A percentile compares a stretch with the other conserved stretches of the same genome.
Evolutionary conservation across 2,888 invertebrate genomes (phyloP).

Genomic region (Galeopsomyia nigrocyanea): DNA sequence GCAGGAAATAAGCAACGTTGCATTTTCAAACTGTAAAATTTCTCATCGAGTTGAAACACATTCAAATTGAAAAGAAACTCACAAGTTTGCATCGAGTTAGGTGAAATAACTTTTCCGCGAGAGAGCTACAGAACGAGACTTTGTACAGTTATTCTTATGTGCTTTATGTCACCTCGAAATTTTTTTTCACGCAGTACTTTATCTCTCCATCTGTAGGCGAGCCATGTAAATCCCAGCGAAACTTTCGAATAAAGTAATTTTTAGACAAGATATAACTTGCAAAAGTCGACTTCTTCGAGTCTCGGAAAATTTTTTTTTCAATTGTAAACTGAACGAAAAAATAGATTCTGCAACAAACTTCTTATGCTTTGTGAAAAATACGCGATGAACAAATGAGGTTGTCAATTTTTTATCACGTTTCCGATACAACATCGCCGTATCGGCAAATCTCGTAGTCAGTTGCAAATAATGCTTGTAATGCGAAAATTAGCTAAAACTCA

Average conservation of each 20-base stretch:
- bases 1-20: neutral
- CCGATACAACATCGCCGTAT: no score
- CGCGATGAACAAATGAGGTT: no score
- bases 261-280: conserved; percentile 4
- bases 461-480: no score
- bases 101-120: no score
- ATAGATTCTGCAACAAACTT: neutral
- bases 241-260: conserved; percentile 28
- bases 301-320: neutral
- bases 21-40: conserved; percentile 11
- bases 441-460: no score
- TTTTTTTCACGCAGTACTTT: conserved; percentile 34
- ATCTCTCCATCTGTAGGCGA: conserved; percentile 19
- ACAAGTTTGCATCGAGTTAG: no score
- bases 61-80: no score
- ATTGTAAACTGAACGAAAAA: neutral
- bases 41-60: neutral
- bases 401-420: no score
- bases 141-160: neutral
- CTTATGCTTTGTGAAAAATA: no score
- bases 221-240: conserved; percentile 20
- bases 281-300: neutral
- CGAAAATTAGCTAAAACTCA: no score
- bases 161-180: conserved; percentile 27
- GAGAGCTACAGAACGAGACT: no score